Evolutionary conservation across 2,888 invertebrate genomes (phyloP).

Genomic region (Boloria selene): DNA sequence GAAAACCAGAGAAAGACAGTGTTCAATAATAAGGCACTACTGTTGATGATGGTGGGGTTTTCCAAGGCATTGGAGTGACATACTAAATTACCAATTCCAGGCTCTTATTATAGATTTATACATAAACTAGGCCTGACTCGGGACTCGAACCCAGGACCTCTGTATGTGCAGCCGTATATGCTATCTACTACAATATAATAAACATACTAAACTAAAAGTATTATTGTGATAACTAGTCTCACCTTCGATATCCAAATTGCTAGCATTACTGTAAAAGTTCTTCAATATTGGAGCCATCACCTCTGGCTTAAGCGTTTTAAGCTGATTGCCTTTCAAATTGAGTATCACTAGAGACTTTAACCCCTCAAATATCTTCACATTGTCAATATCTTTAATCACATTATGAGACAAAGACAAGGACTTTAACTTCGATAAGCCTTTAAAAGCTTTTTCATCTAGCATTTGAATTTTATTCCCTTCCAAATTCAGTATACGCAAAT

Average conservation of each 20-base stretch:
- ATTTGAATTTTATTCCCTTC: constrained; percentile 73
- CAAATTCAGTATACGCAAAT: constrained; percentile 61
- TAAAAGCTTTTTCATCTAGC: constrained; percentile 72
- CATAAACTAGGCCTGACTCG: too few species aligned
- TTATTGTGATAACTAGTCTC: constrained; percentile 21
- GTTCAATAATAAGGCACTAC: too few species aligned
- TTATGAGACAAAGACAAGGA: constrained; percentile 65
- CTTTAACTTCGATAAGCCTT: constrained; percentile 58
- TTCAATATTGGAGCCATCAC: constrained; percentile 63
- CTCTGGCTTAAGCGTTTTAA: constrained; percentile 57
- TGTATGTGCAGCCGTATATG: too few species aligned
- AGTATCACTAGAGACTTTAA: constrained; percentile 55
- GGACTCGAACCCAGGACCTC: too few species aligned
- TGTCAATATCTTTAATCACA: constrained; percentile 58
- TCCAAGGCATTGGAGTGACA: too few species aligned
- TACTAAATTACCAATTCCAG: too few species aligned
- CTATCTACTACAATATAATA: too few species aligned
- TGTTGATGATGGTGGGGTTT: too few species aligned
- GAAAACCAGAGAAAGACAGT: too few species aligned
- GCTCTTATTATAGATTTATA: too few species aligned
- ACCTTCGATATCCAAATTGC: constrained; percentile 71
- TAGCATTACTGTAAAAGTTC: constrained; percentile 58
- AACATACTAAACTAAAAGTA: too few species aligned
- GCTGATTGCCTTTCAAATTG: constrained; percentile 64
- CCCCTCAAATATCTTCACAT: constrained; percentile 59